Percentiles rank a stretch among this genome's conserved stretches.
Evolutionary conservation across 2,797 vertebrate species (phyloP).

Genomic region (Hemibagrus guttatus): DNA sequence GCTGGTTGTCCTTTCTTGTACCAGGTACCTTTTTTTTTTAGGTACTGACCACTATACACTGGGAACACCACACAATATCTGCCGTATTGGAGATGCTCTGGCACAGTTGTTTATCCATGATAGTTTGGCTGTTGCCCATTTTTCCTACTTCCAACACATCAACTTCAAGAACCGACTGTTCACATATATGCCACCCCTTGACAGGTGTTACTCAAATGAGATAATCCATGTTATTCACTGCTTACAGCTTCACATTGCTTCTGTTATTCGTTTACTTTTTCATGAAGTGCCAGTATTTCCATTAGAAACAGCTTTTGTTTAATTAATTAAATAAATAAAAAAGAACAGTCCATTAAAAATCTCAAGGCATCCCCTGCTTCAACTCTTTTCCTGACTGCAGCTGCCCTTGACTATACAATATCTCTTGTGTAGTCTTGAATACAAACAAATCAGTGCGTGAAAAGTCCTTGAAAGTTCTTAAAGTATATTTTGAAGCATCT

Average conservation of each 20-base stretch:
- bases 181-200: too few relatives aligned
- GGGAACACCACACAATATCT: too few relatives aligned
- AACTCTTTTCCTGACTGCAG: neutral
- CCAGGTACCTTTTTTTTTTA: too few relatives aligned
- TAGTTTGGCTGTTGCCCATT: too few relatives aligned
- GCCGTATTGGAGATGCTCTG: too few relatives aligned
- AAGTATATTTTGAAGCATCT: neutral
- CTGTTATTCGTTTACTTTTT: neutral
- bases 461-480: slow-evolving; percentile 20
- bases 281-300: neutral
- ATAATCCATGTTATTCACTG: neutral
- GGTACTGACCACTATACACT: too few relatives aligned
- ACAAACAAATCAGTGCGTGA: slow-evolving; percentile 8
- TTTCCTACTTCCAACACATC: too few relatives aligned
- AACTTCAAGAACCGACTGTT: too few relatives aligned
- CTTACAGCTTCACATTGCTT: neutral
- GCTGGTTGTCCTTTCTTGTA: too few relatives aligned
- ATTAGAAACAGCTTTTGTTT: neutral
- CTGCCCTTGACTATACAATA: neutral
- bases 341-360: neutral
- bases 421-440: slow-evolving; percentile 11
- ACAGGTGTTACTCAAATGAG: too few relatives aligned
- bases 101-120: too few relatives aligned
- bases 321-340: neutral
- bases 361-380: neutral